Conservation (phyloP, 2,888 invertebrate species). For the Metacarcinus magister region DNA sequence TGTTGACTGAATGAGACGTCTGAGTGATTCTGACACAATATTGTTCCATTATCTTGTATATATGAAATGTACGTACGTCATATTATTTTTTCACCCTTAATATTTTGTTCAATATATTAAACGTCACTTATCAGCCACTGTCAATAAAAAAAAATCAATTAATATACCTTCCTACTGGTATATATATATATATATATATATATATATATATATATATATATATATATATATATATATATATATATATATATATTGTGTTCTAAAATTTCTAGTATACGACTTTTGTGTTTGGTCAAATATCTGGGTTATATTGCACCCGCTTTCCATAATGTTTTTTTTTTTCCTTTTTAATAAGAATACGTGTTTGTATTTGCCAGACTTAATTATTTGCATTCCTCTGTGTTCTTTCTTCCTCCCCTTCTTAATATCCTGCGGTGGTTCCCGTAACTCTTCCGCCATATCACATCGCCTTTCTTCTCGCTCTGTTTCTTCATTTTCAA, state of each 20-base stretch:
- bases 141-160: neutral
- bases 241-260: too few species aligned
- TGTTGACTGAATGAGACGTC: too few species aligned
- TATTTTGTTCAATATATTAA: too few species aligned
- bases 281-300: neutral
- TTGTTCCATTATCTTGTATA: too few species aligned
- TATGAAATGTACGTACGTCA: too few species aligned
- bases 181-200: too few species aligned
- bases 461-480: neutral
- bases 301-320: neutral
- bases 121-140: neutral
- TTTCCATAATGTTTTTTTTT: neutral
- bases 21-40: too few species aligned
- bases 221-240: too few species aligned
- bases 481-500: neutral
- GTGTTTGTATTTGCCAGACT: neutral
- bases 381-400: neutral
- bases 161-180: too few species aligned
- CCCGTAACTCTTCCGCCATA: neutral
- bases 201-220: too few species aligned
- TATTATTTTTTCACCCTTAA: too few species aligned
- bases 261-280: too few species aligned
- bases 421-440: neutral
- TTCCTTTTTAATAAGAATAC: neutral
- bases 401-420: slow-evolving; percentile 7